Percentiles rank a stretch among this genome's conserved stretches.
Evolutionary conservation across 1,140 invertebrate genomes (phyloP).

Genomic region (Probaryconus sp.): DNA sequence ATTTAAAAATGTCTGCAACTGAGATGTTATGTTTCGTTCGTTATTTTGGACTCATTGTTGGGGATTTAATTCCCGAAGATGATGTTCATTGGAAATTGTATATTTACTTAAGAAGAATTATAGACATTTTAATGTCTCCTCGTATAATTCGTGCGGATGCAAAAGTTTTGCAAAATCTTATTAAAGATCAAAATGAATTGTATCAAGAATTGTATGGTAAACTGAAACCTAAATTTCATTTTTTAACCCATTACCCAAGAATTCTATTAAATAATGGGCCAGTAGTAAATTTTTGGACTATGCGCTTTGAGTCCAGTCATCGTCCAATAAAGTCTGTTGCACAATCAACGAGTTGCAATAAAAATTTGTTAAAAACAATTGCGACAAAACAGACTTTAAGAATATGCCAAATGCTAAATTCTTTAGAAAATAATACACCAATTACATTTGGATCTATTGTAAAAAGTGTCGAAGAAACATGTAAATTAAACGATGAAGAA

Average conservation of each 20-base stretch:
- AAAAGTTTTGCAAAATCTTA: background rate
- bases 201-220: background rate
- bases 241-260: slow-evolving; percentile 4
- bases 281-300: background rate
- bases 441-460: too few species aligned
- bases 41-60: background rate
- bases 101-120: background rate
- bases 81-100: background rate
- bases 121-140: background rate
- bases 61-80: too few species aligned
- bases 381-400: too few species aligned
- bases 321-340: too few species aligned
- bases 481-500: too few species aligned
- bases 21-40: background rate
- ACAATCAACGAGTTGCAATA: too few species aligned
- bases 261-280: background rate
- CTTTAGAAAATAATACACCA: too few species aligned
- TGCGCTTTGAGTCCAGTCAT: too few species aligned
- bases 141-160: background rate
- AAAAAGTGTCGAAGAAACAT: too few species aligned
- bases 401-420: too few species aligned
- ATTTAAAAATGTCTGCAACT: slow-evolving; percentile 3
- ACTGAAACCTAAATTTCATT: slow-evolving; percentile 2
- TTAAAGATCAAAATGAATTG: background rate
- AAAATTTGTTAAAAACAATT: too few species aligned